These are phyloP conservation scores for Platorchestia sp. DNA, from an alignment of 1,140 invertebrate species.

Conservation along the genomic window DNA sequence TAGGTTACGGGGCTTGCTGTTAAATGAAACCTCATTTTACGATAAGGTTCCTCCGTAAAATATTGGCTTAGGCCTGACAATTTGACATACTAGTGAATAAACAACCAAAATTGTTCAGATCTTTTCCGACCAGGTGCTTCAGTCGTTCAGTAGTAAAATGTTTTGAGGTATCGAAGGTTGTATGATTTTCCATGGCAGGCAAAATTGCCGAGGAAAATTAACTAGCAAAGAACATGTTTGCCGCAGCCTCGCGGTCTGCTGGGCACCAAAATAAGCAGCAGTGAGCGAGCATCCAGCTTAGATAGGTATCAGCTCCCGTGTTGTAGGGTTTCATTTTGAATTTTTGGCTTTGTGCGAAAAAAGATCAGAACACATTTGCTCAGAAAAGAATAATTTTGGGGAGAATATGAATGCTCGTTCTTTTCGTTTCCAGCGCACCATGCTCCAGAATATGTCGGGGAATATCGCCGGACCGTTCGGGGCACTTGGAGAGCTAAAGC, in stretches of 20 bases:
- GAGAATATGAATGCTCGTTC: neutral
- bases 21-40: neutral
- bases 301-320: neutral
- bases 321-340: neutral
- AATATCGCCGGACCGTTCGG: neutral
- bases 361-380: neutral
- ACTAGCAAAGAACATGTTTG: neutral
- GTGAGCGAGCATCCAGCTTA: neutral
- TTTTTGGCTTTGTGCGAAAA: neutral
- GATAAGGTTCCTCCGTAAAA: neutral
- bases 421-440: constrained; percentile 6
- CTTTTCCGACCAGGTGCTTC: neutral
- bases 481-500: neutral
- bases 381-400: neutral
- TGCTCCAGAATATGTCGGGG: neutral
- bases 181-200: constrained; percentile 44
- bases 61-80: neutral
- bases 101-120: neutral
- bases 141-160: neutral
- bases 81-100: neutral
- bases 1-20: neutral
- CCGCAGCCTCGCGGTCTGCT: neutral
- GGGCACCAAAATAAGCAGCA: neutral
- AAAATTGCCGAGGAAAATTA: constrained; percentile 11
- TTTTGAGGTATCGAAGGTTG: constrained; percentile 43